These are phyloP conservation scores for Morus bassanus DNA, from an alignment of 2,797 vertebrate genomes.

Conservation along the genomic window DNA sequence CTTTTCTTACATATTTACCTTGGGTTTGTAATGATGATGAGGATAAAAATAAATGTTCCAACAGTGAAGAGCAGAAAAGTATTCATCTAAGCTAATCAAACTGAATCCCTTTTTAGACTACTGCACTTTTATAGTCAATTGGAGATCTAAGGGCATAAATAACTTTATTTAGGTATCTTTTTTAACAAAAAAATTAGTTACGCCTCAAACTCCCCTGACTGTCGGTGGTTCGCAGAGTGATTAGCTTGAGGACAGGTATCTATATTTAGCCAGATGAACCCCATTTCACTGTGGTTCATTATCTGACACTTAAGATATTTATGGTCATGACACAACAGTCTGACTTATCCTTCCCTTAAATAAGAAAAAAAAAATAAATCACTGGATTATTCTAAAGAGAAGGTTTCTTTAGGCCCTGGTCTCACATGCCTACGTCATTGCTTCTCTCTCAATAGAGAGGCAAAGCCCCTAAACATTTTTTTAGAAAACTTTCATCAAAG, in stretches of 20 bases:
- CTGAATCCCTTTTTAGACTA: neutral
- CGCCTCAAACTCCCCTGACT: accelerated
- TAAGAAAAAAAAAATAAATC: neutral
- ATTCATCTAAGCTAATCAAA: neutral
- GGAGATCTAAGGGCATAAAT: neutral
- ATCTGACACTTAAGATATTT: neutral
- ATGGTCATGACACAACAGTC: neutral
- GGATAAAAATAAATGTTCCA: neutral
- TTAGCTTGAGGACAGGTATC: neutral
- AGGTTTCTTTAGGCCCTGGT: neutral
- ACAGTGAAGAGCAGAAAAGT: neutral
- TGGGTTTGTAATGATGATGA: neutral
- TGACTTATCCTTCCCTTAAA: neutral
- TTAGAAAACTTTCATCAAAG: neutral
- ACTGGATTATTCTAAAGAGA: neutral
- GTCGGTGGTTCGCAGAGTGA: neutral
- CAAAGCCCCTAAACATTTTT: neutral
- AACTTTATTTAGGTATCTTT: neutral
- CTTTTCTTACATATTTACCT: neutral
- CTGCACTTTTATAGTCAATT: neutral
- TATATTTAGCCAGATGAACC: neutral
- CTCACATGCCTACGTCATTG: neutral
- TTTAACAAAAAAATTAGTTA: neutral
- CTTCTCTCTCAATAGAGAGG: neutral
- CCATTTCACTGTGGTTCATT: neutral